Conservation (phyloP, 1,140 invertebrate genomes). For the Chionoecetes opilio region DNA sequence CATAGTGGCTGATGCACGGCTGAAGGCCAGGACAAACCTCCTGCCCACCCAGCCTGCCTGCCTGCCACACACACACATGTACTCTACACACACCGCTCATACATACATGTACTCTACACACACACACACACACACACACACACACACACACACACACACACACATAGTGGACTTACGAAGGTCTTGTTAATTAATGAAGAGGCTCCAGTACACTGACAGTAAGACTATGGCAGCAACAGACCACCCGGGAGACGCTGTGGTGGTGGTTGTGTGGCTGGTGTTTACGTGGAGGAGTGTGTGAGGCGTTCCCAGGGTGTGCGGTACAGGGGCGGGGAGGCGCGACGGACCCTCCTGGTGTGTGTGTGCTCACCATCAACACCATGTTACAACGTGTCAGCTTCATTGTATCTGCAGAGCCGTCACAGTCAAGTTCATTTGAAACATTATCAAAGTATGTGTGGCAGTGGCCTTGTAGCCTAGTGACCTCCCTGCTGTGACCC, state of each 20-base stretch:
- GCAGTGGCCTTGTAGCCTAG: constrained; percentile 59
- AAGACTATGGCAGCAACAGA: neutral
- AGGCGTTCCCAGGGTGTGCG: neutral
- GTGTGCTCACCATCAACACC: neutral
- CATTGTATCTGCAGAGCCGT: neutral
- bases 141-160: constrained; percentile 27
- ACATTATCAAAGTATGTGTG: constrained; percentile 49
- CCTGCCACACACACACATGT: neutral
- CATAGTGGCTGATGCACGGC: neutral
- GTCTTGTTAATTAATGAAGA: neutral
- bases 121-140: constrained; percentile 8
- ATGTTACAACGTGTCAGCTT: too few relatives aligned
- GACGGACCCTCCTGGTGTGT: neutral
- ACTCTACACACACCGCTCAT: neutral
- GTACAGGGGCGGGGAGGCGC: neutral
- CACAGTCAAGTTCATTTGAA: neutral
- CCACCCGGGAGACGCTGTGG: neutral
- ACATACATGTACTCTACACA: neutral
- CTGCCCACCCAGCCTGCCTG: neutral
- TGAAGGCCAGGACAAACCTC: neutral
- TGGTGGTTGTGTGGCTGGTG: neutral
- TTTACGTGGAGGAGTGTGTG: neutral
- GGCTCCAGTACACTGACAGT: neutral
- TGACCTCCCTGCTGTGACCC: constrained; percentile 42
- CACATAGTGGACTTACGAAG: neutral